Evolutionary conservation across 2,113 vertebrate genomes (phyloP), one percentile per base, ranked within the genome.

Genomic region (Zootoca vivipara): DNA sequence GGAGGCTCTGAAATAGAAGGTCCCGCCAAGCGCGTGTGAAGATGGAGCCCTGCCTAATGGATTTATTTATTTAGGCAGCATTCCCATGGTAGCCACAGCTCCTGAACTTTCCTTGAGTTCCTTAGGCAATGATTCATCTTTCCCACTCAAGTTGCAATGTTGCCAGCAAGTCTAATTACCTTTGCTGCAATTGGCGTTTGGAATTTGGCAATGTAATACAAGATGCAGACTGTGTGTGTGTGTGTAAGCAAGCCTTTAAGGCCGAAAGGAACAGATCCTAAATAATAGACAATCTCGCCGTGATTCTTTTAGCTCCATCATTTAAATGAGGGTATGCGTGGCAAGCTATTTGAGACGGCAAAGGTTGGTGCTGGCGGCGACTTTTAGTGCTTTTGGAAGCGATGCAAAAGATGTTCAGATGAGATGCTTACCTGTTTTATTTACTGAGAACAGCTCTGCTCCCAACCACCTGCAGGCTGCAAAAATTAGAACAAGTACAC

Each of bases 401-500:
- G 82, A 90, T 24, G 26, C 22, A 72, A 70, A 75, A 78, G 83
- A 92, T 93, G 95, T 95, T 86, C 84, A 26, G 40, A 75, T 91
- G 65, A 82, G 82, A 65, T 93, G 93, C 92, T 52, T 91, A 91
- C 88, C 88, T 92, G 75, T 58, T 80, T 90, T 93, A 78, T 92
- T 95, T 94, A 89, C 79, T 91, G 84, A 92, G 46, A 90, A 92
- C 89, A 83, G 85, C 81, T 90, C 87, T 90, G 83, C 78, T 96
- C 33, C 67, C 80, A 85, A 83, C 89, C 89, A 89, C 89, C 94
- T 85, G 89, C 85, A 91, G 93, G 83, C 79, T 88, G 46, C 93
- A 92, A 93, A 94, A 97, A 95, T 94, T 93, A 95, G 92, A 93
- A 94, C 89, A 95, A 95, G 83, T 90, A 78, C 85, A 85, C 84